phyloP scores from a whole-genome alignment of 1,140 invertebrate genomes.

The Drosophila eugracilis region DNA sequence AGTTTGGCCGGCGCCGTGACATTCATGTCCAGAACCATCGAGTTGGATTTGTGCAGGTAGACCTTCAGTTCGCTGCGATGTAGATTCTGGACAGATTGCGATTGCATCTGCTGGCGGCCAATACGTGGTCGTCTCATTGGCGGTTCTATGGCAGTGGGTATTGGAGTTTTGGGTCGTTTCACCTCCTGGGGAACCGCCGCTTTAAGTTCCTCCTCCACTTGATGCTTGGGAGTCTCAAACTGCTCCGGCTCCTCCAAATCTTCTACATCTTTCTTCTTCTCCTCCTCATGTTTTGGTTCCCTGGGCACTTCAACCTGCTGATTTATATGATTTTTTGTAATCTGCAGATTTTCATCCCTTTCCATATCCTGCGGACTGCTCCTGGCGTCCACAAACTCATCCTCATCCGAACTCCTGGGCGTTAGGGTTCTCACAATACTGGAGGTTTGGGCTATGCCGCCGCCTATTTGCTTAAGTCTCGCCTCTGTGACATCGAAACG shows the following conservation, averaged over 20 bases:
- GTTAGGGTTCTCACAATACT: slow-evolving; percentile 62
- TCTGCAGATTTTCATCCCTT: background rate
- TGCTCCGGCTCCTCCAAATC: slow-evolving; percentile 6
- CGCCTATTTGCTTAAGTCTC: slow-evolving; percentile 72
- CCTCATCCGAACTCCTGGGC: slow-evolving; percentile 74
- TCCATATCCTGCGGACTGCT: slow-evolving; percentile 49
- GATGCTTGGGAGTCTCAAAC: slow-evolving; percentile 40
- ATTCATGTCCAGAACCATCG: slow-evolving; percentile 68
- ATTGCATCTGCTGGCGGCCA: slow-evolving; percentile 62
- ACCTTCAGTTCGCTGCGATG: slow-evolving; percentile 77
- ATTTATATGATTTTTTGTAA: slow-evolving; percentile 12
- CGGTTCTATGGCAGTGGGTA: slow-evolving; percentile 17
- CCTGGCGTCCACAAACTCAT: slow-evolving; percentile 74
- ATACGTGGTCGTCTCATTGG: slow-evolving; percentile 50
- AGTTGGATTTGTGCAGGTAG: slow-evolving; percentile 76
- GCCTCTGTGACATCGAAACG: slow-evolving; percentile 78
- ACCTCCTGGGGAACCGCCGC: background rate
- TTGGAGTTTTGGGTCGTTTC: background rate
- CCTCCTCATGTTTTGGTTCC: background rate
- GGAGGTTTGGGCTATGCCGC: slow-evolving; percentile 72
- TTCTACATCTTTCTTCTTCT: background rate
- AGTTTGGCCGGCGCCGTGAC: slow-evolving; percentile 52
- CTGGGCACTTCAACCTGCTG: background rate
- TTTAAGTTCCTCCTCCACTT: slow-evolving; percentile 6
- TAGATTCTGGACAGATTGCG: slow-evolving; percentile 78